phyloP scores from a whole-genome alignment of 2,888 invertebrate species.

The Aricia artaxerxes region DNA sequence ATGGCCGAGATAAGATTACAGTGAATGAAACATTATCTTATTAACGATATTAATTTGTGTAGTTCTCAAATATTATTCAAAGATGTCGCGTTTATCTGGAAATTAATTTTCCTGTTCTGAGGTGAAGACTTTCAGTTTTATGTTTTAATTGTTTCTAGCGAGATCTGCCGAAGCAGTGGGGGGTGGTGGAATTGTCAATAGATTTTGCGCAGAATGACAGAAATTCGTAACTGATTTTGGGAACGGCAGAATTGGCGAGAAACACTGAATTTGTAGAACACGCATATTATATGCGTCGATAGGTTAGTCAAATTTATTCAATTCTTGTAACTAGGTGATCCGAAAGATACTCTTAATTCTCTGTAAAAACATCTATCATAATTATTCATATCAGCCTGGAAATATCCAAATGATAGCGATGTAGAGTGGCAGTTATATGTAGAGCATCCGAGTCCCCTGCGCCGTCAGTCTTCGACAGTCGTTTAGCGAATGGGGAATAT shows the following conservation, averaged over 20 bases:
- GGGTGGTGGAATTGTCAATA: too few species aligned
- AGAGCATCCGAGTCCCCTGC: not conserved
- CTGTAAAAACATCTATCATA: not conserved
- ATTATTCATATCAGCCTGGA: not conserved
- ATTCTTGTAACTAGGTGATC: too few species aligned
- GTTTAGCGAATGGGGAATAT: constrained; percentile 5
- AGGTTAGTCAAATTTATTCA: too few species aligned
- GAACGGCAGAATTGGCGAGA: not conserved
- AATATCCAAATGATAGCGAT: not conserved
- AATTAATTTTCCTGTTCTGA: not conserved
- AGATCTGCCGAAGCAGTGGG: not conserved
- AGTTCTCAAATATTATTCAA: not conserved
- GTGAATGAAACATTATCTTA: not conserved
- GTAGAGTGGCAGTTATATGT: not conserved
- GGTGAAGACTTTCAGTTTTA: not conserved
- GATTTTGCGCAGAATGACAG: not conserved
- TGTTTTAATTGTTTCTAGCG: too few species aligned
- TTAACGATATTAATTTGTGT: not conserved
- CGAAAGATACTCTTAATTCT: too few species aligned
- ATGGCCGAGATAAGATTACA: constrained; percentile 14
- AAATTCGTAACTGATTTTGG: not conserved
- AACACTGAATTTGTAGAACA: too few species aligned
- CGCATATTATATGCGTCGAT: too few species aligned
- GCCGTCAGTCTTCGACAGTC: not conserved
- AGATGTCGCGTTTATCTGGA: not conserved